These are phyloP conservation scores for Drosophila leontia DNA, from an alignment of 1,140 invertebrate genomes.

Conservation along the genomic window DNA sequence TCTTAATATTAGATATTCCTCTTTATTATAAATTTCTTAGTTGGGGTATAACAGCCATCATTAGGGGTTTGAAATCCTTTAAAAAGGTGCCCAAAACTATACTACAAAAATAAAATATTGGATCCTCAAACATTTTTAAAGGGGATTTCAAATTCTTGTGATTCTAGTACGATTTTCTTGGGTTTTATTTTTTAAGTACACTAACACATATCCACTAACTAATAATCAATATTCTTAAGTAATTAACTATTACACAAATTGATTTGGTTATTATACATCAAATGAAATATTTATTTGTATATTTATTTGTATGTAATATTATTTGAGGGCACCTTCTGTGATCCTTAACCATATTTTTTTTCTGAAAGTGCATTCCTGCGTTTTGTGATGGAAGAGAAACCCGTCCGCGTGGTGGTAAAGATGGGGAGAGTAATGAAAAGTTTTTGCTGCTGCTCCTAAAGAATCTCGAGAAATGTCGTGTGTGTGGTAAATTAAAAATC, in stretches of 20 bases:
- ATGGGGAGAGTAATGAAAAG: conserved; percentile 72
- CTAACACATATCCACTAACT: too few relatives aligned
- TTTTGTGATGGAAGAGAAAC: conserved; percentile 1
- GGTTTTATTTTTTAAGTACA: too few relatives aligned
- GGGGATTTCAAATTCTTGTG: too few relatives aligned
- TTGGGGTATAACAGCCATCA: neutral
- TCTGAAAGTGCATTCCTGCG: conserved; percentile 1
- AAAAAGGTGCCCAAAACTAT: neutral
- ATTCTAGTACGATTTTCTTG: too few relatives aligned
- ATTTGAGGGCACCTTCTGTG: neutral
- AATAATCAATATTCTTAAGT: too few relatives aligned
- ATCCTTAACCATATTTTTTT: neutral
- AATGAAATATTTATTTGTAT: neutral
- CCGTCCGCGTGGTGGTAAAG: conserved; percentile 7
- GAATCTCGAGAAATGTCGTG: conserved; percentile 56
- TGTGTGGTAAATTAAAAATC: conserved; percentile 77
- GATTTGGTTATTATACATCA: neutral
- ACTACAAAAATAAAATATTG: too few relatives aligned
- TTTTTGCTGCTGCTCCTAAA: conserved; percentile 47
- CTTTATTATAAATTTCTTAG: too few relatives aligned
- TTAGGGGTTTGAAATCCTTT: neutral
- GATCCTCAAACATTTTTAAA: too few relatives aligned
- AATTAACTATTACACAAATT: too few relatives aligned
- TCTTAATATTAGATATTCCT: too few relatives aligned
- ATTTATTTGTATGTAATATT: too few relatives aligned